phyloP scores from a whole-genome alignment of 2,113 vertebrate species.

The Serinus canaria region DNA sequence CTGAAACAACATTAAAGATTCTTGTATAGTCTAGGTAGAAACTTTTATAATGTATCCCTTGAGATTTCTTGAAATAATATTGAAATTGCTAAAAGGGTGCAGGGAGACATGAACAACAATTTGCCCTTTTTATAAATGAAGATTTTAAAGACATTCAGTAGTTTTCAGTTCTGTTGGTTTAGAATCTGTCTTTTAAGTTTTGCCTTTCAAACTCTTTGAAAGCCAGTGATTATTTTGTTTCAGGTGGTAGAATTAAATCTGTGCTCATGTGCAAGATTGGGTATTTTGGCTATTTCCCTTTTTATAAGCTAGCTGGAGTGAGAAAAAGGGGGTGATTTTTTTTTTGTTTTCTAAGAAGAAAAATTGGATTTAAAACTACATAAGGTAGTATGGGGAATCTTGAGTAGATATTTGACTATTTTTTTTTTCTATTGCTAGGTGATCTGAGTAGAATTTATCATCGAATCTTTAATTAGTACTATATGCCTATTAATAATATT shows the following conservation, averaged over 20 bases:
- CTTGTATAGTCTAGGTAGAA: background rate
- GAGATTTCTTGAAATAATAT: background rate
- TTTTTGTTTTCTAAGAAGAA: background rate
- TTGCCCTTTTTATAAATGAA: background rate
- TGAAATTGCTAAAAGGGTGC: background rate
- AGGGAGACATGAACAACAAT: background rate
- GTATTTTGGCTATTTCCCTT: background rate
- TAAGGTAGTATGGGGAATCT: background rate
- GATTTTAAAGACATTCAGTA: background rate
- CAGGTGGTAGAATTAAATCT: background rate
- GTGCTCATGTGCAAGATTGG: background rate
- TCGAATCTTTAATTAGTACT: background rate
- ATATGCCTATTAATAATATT: background rate
- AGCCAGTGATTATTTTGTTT: background rate
- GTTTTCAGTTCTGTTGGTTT: background rate
- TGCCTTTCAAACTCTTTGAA: background rate
- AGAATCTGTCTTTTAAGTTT: background rate
- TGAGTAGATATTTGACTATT: background rate
- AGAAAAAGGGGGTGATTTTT: background rate
- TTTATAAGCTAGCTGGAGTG: background rate
- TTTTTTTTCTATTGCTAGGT: background rate
- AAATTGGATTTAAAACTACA: background rate
- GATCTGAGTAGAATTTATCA: background rate
- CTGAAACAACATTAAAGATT: background rate
- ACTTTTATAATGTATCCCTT: background rate